These are phyloP conservation scores for Drosophila kanapiae DNA, from an alignment of 1,140 invertebrate species.

Conservation along the genomic window DNA sequence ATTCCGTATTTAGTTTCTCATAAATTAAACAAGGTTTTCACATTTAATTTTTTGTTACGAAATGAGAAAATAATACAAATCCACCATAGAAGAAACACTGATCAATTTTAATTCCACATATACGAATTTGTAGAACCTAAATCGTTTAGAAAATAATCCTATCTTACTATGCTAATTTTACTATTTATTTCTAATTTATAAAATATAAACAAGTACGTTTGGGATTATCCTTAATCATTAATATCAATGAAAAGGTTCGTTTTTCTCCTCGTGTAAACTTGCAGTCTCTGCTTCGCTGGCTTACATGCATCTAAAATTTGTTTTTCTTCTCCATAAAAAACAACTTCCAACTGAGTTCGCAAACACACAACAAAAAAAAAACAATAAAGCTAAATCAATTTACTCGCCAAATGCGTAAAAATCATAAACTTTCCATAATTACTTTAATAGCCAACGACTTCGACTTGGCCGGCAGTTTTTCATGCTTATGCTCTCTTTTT, in stretches of 20 bases:
- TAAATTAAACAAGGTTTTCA: background rate
- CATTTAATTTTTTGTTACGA: too few species aligned
- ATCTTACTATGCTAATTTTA: too few species aligned
- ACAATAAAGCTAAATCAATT: conserved; percentile 41
- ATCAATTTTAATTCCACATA: too few species aligned
- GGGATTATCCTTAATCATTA: background rate
- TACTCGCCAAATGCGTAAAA: conserved; percentile 36
- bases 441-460: conserved; percentile 13
- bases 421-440: conserved; percentile 44
- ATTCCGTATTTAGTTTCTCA: too few species aligned
- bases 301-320: conserved; percentile 6
- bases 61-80: too few species aligned
- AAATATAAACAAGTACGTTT: background rate
- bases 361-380: conserved; percentile 5
- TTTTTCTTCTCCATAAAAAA: background rate
- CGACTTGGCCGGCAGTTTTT: conserved; percentile 2
- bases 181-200: too few species aligned
- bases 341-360: background rate
- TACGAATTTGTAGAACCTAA: too few species aligned
- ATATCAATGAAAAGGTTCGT: background rate
- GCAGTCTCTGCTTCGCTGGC: background rate
- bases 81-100: too few species aligned
- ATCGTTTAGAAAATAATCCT: too few species aligned
- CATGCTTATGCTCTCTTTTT: conserved; percentile 5
- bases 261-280: background rate